Percentiles rank a stretch among this genome's conserved stretches.
These are phyloP conservation scores for Cynopterus brachyotis DNA, from an alignment of 2,113 vertebrate species.

Conservation along the genomic window DNA sequence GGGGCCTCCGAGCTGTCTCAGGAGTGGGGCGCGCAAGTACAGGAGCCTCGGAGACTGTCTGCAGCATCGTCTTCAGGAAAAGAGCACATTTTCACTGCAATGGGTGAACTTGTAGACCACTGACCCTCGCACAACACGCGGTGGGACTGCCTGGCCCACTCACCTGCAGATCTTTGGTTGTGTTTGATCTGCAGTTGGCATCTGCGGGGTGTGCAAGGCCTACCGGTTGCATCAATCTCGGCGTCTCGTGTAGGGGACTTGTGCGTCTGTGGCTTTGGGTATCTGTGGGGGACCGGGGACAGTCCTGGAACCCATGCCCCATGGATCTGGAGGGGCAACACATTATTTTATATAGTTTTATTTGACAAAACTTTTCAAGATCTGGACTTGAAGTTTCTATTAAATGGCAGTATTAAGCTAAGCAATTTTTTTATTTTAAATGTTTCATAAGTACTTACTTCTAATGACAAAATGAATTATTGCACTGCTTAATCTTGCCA, in stretches of 20 bases:
- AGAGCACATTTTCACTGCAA: not conserved
- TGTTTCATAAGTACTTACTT: not conserved
- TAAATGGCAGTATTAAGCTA: not conserved
- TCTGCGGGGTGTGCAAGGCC: not conserved
- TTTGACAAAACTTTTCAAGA: not conserved
- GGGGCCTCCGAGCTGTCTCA: not conserved
- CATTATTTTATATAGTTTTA: not conserved
- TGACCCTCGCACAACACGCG: no score
- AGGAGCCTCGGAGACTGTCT: not conserved
- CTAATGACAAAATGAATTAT: not conserved
- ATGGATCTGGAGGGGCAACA: not conserved
- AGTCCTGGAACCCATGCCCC: not conserved
- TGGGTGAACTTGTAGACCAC: not conserved
- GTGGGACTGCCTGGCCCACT: no score
- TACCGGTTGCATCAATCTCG: not conserved
- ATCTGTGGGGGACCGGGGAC: not conserved
- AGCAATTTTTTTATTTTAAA: not conserved
- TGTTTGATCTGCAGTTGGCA: not conserved
- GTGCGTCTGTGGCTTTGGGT: not conserved
- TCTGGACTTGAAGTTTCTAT: not conserved
- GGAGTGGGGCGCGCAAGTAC: not conserved
- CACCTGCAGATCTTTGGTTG: fast-evolving
- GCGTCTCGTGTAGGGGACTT: no score
- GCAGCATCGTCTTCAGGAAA: not conserved
- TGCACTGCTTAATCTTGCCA: not conserved